Evolutionary conservation across 2,113 vertebrate genomes (phyloP), one percentile per base, ranked within the genome.

Genomic region (Cardinalis cardinalis): DNA sequence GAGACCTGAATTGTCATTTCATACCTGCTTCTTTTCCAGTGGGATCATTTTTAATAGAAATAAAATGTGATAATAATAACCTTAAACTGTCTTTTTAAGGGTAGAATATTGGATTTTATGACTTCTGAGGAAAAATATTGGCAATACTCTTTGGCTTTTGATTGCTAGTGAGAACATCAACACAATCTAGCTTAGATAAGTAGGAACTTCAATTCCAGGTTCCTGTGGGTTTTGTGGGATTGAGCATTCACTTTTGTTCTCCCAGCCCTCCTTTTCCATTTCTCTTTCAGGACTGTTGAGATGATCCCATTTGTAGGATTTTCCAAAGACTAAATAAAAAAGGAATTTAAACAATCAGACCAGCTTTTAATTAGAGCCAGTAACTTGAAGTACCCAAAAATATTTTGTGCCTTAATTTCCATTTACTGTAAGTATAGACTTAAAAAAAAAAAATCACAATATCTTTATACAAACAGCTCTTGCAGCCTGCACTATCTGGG

Each of bases 61-160:
- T 84, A 88, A 93, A 89, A 78, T 90, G 88, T 89, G 87, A 72
- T 92, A 51, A 87, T 95, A 89, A 94, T 87, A 93, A 87, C 71
- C 74, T 89, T 53, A 71, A 90, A 64, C 91, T 87, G 91, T 86
- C 95, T 92, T 92, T 95, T 95, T 93, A 94, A 95, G 96, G 92
- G 91, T 96, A 94, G 94, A 96, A 94, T 96, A 95, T 95, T 96
- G 95, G 95, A 95, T 95, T 94, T 82, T 87, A 23, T 88, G 82
- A 89, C 84, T 89, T 77, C 56, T 90, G 65, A 93, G 91, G 80
- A 86, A 89, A 83, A 49, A 38, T 48, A 92, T 93, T 96, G 93
- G 95, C 90, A 91, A 85, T 85, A 76, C 90, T 87, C 85, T 81
- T 82, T 89, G 74, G 88, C 71, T 90, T 92, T 92, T 85, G 90